Evolutionary conservation across 2,888 invertebrate genomes (phyloP).

Genomic region (Tetrapedia diversipes): DNA sequence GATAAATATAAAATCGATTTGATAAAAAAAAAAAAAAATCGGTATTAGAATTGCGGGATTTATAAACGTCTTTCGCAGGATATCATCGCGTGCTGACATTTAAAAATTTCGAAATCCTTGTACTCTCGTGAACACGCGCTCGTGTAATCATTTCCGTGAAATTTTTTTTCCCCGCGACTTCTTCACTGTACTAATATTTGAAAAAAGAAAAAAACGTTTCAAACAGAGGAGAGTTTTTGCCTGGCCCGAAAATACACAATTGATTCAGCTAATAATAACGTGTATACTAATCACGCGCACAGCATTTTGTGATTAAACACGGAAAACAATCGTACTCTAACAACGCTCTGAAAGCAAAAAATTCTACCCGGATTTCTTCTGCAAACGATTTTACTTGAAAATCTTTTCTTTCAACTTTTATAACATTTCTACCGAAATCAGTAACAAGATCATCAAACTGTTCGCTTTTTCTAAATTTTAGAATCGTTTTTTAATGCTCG

Average conservation of each 20-base stretch:
- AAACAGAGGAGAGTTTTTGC: not conserved
- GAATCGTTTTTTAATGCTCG: too few relatives aligned
- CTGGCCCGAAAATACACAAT: too few relatives aligned
- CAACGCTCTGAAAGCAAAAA: too few relatives aligned
- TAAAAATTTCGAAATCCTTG: slow-evolving; percentile 30
- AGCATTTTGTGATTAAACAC: not conserved
- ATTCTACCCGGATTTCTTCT: too few relatives aligned
- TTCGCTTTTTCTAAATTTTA: too few relatives aligned
- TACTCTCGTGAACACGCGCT: not conserved
- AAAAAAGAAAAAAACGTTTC: not conserved
- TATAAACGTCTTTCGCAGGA: not conserved
- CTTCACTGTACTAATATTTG: slow-evolving; percentile 4
- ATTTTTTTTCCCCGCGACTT: not conserved
- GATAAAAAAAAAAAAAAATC: too few relatives aligned
- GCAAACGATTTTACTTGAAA: too few relatives aligned
- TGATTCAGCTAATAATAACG: slow-evolving; percentile 4
- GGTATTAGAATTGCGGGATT: not conserved
- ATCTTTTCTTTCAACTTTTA: too few relatives aligned
- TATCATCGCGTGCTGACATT: slow-evolving; percentile 21
- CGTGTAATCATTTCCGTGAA: slow-evolving; percentile 27
- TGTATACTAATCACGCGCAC: not conserved
- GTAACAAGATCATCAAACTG: too few relatives aligned
- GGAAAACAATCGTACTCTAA: not conserved
- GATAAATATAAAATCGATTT: too few relatives aligned
- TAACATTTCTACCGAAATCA: too few relatives aligned